Evolutionary conservation across 2,113 vertebrate genomes (phyloP).

Genomic region (Mormyrus iriodes): DNA sequence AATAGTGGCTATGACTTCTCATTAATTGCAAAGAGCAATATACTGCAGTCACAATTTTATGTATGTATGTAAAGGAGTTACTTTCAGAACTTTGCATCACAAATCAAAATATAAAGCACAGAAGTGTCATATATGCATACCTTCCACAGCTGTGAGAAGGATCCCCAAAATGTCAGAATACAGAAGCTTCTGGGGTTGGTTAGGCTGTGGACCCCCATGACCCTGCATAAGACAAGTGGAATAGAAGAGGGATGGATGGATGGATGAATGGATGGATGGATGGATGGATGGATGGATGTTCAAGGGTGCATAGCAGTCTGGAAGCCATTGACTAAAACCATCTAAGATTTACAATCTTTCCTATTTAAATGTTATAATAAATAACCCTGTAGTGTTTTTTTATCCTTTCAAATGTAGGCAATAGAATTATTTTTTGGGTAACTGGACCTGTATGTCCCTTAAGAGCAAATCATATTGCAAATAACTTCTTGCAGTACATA

Average conservation of each 20-base stretch:
- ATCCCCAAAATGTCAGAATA: not conserved
- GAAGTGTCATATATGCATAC: not conserved
- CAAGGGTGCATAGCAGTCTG: slow-evolving; percentile 1
- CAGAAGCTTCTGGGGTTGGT: not conserved
- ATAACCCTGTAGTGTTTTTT: slow-evolving; percentile 1
- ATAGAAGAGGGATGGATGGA: no score
- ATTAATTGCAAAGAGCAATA: not conserved
- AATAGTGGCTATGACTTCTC: not conserved
- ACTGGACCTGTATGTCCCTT: not conserved
- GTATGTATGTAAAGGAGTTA: not conserved
- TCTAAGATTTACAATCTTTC: not conserved
- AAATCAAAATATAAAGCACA: not conserved
- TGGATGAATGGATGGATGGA: not conserved
- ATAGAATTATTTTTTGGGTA: not conserved
- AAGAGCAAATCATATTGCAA: not conserved
- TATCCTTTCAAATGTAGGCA: slow-evolving; percentile 26
- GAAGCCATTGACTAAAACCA: not conserved
- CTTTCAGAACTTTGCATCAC: not conserved
- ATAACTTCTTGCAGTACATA: not conserved
- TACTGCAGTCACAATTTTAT: not conserved
- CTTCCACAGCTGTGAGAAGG: not conserved
- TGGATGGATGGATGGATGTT: not conserved
- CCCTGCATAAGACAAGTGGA: not conserved
- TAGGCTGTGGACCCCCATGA: not conserved
- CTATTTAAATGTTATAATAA: not conserved